Evolutionary conservation across 2,113 vertebrate genomes (phyloP).

Genomic region (Chrysochloris asiatica): DNA sequence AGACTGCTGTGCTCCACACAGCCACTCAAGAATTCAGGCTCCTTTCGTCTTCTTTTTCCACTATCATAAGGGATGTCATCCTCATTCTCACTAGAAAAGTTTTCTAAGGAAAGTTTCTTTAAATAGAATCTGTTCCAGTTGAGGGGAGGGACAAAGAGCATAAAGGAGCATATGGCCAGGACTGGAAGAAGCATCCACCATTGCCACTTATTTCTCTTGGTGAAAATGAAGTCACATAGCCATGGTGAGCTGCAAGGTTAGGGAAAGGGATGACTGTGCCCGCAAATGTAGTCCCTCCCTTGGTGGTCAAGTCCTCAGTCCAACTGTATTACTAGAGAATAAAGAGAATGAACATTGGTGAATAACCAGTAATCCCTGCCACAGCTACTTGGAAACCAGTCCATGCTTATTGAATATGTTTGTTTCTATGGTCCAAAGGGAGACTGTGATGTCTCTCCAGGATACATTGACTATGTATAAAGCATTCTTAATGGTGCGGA

Average conservation of each 20-base stretch:
- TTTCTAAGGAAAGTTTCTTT: not conserved
- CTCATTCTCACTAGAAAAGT: not conserved
- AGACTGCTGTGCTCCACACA: not conserved
- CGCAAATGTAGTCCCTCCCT: not conserved
- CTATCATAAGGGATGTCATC: not conserved
- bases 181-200: not conserved
- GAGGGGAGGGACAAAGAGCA: not conserved
- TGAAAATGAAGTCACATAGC: slow-evolving; percentile 5
- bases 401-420: not conserved
- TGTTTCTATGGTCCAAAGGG: not conserved
- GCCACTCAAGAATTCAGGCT: not conserved
- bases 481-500: not conserved
- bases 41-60: not conserved
- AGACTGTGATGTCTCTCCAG: not conserved
- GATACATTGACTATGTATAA: not conserved
- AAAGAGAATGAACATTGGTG: not conserved
- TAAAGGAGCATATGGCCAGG: not conserved
- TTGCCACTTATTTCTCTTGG: not conserved
- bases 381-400: not conserved
- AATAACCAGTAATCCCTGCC: not conserved
- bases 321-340: not conserved
- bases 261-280: too few species aligned
- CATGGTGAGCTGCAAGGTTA: not conserved
- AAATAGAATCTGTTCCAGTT: not conserved
- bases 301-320: not conserved